Percentiles rank a stretch among this genome's conserved stretches.
phyloP scores from a whole-genome alignment of 2,888 invertebrate genomes.

The Cryptocephalus primarius region DNA sequence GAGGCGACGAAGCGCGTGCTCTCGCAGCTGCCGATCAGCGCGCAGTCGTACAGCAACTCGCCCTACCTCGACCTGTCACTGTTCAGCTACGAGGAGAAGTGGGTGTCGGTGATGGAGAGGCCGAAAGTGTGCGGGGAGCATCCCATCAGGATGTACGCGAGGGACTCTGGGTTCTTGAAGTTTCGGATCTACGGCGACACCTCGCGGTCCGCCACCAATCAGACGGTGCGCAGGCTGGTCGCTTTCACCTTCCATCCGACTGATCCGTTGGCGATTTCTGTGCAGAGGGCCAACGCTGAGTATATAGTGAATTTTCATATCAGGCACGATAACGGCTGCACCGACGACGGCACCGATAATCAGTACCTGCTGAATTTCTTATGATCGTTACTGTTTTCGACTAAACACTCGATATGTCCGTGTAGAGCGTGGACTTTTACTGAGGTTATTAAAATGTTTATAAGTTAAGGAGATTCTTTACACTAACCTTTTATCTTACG shows the following conservation, averaged over 20 bases:
- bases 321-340: constrained; percentile 35
- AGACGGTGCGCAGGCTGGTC: constrained; percentile 66
- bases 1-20: constrained; percentile 84
- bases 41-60: constrained; percentile 86
- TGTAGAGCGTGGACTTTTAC: too few relatives aligned
- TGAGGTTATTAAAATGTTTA: too few relatives aligned
- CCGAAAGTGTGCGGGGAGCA: constrained; percentile 89
- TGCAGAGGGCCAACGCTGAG: constrained; percentile 84
- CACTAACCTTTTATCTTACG: too few relatives aligned
- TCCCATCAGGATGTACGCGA: constrained; percentile 86
- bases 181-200: constrained; percentile 65
- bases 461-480: too few relatives aligned
- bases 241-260: constrained; percentile 95
- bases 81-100: constrained; percentile 92
- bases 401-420: too few relatives aligned
- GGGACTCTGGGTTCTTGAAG: constrained; percentile 62
- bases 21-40: constrained; percentile 86
- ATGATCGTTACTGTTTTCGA: constrained; percentile 2
- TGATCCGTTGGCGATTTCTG: constrained; percentile 92
- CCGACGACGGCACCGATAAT: constrained; percentile 10
- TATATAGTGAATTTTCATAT: constrained; percentile 94
- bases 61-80: constrained; percentile 87
- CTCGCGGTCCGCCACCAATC: constrained; percentile 48
- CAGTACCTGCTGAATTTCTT: constrained; percentile 18
- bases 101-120: constrained; percentile 90